These are phyloP conservation scores for Argentina silus DNA, from an alignment of 2,797 vertebrate genomes.

Conservation along the genomic window DNA sequence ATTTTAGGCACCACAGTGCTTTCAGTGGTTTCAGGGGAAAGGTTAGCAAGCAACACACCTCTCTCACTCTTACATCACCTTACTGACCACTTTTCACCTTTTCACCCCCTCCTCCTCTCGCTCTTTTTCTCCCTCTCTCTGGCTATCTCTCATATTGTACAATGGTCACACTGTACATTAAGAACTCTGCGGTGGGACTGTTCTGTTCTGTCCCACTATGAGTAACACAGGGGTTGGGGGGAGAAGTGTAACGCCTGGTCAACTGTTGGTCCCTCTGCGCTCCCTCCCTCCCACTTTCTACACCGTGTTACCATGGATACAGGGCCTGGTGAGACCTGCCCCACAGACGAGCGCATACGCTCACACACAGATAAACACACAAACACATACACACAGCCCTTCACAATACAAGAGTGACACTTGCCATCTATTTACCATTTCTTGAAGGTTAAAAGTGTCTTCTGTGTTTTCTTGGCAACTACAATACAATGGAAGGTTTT, in stretches of 20 bases:
- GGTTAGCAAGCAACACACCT: constrained; percentile 4
- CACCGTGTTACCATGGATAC: neutral
- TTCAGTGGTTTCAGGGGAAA: constrained; percentile 12
- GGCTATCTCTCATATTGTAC: neutral
- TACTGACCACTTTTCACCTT: neutral
- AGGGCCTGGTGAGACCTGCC: neutral
- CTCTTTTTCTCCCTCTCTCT: constrained; percentile 1
- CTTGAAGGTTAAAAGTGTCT: neutral
- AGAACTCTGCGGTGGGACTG: neutral
- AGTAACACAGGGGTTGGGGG: neutral
- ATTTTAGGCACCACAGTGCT: constrained; percentile 5
- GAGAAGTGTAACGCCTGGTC: neutral
- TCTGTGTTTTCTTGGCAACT: neutral
- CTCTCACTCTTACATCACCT: neutral
- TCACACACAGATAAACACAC: neutral
- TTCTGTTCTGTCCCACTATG: neutral
- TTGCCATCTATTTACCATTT: neutral
- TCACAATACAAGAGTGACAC: too few relatives aligned
- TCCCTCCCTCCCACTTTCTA: neutral
- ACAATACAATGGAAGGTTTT: neutral
- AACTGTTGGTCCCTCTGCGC: neutral
- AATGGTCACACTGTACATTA: neutral
- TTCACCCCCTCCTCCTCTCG: neutral
- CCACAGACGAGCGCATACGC: neutral
- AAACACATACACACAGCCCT: constrained; percentile 3